Evolutionary conservation across 2,797 vertebrate species (phyloP), one percentile per base, ranked within the genome.

Genomic region (Melanotaenia maccullochi): DNA sequence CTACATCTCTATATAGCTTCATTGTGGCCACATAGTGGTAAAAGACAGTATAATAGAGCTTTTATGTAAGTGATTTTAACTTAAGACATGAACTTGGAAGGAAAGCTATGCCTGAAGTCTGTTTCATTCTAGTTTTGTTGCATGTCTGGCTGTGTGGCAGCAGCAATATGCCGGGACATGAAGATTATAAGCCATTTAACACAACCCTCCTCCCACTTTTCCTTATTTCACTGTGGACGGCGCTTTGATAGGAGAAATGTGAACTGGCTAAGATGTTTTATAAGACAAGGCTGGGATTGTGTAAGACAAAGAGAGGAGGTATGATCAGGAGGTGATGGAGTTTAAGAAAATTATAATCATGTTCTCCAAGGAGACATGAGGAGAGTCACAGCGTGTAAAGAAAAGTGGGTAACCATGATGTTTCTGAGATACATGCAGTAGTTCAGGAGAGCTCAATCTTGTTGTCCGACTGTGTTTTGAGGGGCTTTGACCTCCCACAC

Each of bases 181-280:
- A 84, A 64, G 77, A 76, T 85, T 80, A 75, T 60, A 79, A 86
- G 73, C 75, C 81, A 73, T 87, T 89, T 73, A 88, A 80, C 75
- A 77, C 64, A 85, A 79, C 51, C 64, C 67, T 57, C 25, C 76
- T 65, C 72, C 74, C 30, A 20, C 78, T 66, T 80, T 84, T 82
- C 68, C 80, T 64, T 70, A 63, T 58, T 60, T 52, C 44, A n/a
- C 62, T 36, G 76, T 80, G 78, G 89, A 85, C 65, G 68, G 57
- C 57, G 59, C 61, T 83, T 78, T 87, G 77, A 78, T 56, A 74
- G 22, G 71, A 61, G 24, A 32, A 22, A 60, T 24, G 68, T 70
- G 70, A 65, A 86, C 38, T 32, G 6, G 54, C 74, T 51, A 66
- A 68, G 22, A 68, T 14, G 42, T 38, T 64, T 73, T 33, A 40